Base-by-base conservation (phyloP, 2,797 vertebrate species). In the Danionella dracula region DNA sequence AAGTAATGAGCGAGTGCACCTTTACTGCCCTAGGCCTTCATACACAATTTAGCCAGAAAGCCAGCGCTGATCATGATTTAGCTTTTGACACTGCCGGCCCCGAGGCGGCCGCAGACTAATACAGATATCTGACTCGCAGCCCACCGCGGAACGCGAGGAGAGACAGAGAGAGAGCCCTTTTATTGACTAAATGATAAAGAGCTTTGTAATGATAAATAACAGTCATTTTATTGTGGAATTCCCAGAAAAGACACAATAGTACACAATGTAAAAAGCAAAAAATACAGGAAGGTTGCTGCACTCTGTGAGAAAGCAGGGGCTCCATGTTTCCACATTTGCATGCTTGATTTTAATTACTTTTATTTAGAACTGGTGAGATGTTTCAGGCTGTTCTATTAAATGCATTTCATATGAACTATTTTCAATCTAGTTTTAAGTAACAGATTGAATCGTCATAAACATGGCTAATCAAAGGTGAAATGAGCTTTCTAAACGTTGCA, bases 121-220 rank as follows among this genome's bases (percentile, higher is more conserved):
- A 98, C 97, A 95, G 95, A 97, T 99, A 97, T 96, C 97, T 96
- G 94, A 96, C 95, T 97, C 91, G 92, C 92, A 93, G 92, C 93
- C 92, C 87, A 88, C 93, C 84, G 90, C 86, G 87, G 87, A 92
- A 93, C 90, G 90, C 91, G 82, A 79, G 80, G 71, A 86, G 87
- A 88, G 87, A 80, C 87, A 81, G 90, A 87, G 91, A 87, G 90
- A 93, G 91, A 92, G 92, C 92, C 91, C 93, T 93, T 95, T 98
- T 99, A 99, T 99, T 99, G 96, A 99, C 96, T 97, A 98, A 98
- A 98, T 99, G 97, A 99, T 99, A 97, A 99, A 99, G 95, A 96
- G 95, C 90, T 92, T 94, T 94, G 93, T 97, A 96, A 99, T 99
- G 96, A 99, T 98, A 98, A 99, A 99, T 99, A 99, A 98, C 97